phyloP scores from a whole-genome alignment of 2,113 vertebrate genomes.

The Orycteropus afer region DNA sequence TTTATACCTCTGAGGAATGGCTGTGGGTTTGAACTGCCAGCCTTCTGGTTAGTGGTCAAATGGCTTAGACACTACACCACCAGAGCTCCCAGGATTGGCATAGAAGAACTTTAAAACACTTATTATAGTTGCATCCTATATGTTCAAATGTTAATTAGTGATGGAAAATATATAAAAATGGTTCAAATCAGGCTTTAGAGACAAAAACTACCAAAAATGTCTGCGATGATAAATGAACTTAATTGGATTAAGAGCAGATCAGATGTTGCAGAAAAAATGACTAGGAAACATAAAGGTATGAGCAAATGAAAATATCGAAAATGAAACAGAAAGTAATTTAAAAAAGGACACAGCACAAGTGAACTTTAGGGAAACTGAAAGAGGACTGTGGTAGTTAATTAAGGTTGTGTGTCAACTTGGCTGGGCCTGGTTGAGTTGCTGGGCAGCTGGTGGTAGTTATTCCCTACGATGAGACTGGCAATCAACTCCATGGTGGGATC shows the following conservation, averaged over 20 bases:
- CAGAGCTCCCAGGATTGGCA: no score
- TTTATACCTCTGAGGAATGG: no score
- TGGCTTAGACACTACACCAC: no score
- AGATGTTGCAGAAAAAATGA: neutral
- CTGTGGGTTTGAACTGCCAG: no score
- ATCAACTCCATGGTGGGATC: no score
- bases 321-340: neutral
- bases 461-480: no score
- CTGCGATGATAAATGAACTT: neutral
- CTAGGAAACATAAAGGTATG: neutral
- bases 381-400: no score
- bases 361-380: neutral
- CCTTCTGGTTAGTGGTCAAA: no score
- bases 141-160: neutral
- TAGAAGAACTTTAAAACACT: neutral
- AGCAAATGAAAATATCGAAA: neutral
- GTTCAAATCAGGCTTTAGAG: neutral
- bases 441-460: no score
- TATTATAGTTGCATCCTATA: no score
- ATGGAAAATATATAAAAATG: neutral
- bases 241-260: neutral
- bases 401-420: no score
- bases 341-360: neutral
- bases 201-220: neutral
- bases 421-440: no score